Evolutionary conservation across 2,888 invertebrate species (phyloP).

Genomic region (Drosophila robusta): DNA sequence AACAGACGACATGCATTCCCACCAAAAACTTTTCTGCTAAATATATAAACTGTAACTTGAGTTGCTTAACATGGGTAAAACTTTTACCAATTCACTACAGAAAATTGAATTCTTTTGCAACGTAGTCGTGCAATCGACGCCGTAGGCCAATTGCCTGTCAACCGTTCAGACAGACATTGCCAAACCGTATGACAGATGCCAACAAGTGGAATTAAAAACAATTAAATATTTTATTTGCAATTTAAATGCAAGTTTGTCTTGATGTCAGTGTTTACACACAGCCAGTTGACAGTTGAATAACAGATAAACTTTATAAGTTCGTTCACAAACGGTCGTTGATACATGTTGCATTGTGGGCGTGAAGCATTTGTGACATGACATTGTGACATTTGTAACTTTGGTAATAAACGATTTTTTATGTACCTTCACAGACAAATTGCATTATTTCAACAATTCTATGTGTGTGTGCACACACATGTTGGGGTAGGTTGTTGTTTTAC

Average conservation of each 20-base stretch:
- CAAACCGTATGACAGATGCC: constrained; percentile 21
- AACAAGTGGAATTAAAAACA: constrained; percentile 63
- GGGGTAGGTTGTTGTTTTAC: constrained; percentile 46
- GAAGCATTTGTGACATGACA: neutral
- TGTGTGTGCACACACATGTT: constrained; percentile 14
- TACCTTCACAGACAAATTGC: constrained; percentile 29
- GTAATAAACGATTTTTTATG: constrained; percentile 38
- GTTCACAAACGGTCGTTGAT: constrained; percentile 12
- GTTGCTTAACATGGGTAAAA: constrained; percentile 18
- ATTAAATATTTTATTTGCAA: constrained; percentile 71
- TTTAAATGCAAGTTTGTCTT: constrained; percentile 43
- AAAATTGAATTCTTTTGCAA: constrained; percentile 48
- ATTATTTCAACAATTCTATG: constrained; percentile 55
- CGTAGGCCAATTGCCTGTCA: constrained; percentile 24
- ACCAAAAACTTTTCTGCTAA: constrained; percentile 8
- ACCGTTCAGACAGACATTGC: neutral
- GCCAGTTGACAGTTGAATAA: constrained; percentile 29
- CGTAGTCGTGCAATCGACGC: constrained; percentile 18
- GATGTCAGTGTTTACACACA: constrained; percentile 11
- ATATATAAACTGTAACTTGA: constrained; percentile 17
- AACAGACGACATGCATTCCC: constrained; percentile 5
- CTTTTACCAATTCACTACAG: constrained; percentile 48
- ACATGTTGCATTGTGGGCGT: constrained; percentile 19
- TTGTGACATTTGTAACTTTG: too few relatives aligned
- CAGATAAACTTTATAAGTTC: constrained; percentile 29